These are phyloP conservation scores for Lottia scabra DNA, from an alignment of 2,888 invertebrate species.

Conservation along the genomic window DNA sequence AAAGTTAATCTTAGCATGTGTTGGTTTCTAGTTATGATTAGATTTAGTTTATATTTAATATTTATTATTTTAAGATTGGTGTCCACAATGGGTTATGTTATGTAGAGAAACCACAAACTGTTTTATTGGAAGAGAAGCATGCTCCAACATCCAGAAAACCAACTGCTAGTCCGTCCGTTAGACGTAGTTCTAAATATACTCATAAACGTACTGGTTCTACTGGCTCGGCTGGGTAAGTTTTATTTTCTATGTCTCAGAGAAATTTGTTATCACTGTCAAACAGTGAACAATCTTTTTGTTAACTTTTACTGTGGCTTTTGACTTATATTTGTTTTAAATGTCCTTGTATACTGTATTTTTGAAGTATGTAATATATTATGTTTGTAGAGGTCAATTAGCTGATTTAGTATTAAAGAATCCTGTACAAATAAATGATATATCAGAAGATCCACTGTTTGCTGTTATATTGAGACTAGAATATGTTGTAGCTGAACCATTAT, in stretches of 20 bases:
- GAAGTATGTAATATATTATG: not conserved
- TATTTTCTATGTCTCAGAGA: too few species aligned
- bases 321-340: too few species aligned
- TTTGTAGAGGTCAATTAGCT: constrained; percentile 3
- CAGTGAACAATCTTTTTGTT: too few species aligned
- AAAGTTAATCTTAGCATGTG: too few species aligned
- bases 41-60: not conserved
- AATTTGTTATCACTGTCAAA: too few species aligned
- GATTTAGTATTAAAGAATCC: constrained; percentile 57
- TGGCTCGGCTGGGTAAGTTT: constrained; percentile 18
- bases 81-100: constrained; percentile 72
- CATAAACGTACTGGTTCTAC: constrained; percentile 29
- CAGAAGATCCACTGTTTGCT: constrained; percentile 64
- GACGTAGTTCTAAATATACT: constrained; percentile 44
- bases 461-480: constrained; percentile 67
- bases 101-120: constrained; percentile 69
- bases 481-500: constrained; percentile 63
- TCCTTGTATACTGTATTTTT: too few species aligned
- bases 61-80: constrained; percentile 64
- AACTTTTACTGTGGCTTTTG: too few species aligned
- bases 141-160: constrained; percentile 39
- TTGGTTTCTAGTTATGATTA: too few species aligned
- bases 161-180: constrained; percentile 48
- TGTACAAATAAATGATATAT: constrained; percentile 59
- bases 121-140: constrained; percentile 60